Percentiles rank a stretch among this genome's conserved stretches.
These are phyloP conservation scores for Suricata suricatta DNA, from an alignment of 2,113 vertebrate genomes.

Conservation along the genomic window DNA sequence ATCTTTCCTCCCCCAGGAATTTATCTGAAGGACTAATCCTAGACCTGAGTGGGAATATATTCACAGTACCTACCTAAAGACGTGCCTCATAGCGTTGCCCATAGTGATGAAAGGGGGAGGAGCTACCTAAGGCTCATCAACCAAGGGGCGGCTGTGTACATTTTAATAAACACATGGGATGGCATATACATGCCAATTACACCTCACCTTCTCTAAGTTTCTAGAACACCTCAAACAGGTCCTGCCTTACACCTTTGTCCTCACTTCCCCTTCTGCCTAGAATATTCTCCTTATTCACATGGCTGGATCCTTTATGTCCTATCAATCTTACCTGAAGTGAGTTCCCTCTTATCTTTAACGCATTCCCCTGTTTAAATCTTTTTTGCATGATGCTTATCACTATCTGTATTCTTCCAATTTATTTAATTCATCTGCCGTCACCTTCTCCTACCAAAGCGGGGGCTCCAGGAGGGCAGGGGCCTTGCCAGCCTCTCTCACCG, in stretches of 20 bases:
- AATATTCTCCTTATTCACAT: not conserved
- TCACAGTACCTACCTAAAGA: not conserved
- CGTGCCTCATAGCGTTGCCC: not conserved
- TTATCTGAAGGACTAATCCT: too few relatives aligned
- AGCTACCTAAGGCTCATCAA: too few relatives aligned
- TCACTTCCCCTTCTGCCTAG: not conserved
- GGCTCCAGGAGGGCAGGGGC: not conserved
- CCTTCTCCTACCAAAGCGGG: not conserved
- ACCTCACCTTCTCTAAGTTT: not conserved
- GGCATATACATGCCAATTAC: not conserved
- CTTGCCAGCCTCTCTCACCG: not conserved
- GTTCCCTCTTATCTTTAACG: not conserved
- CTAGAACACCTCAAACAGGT: not conserved
- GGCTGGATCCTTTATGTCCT: not conserved
- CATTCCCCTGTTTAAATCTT: not conserved
- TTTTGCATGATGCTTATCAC: not conserved
- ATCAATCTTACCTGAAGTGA: not conserved
- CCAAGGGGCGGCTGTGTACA: not conserved
- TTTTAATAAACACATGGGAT: not conserved
- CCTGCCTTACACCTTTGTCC: not conserved
- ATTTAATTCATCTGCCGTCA: not conserved
- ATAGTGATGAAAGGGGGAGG: not conserved
- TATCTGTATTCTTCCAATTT: not conserved
- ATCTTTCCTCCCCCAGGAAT: not conserved
- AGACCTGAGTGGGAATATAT: not conserved